These are phyloP conservation scores for Sebastes vulpes DNA, from an alignment of 2,797 vertebrate genomes.

Conservation along the genomic window DNA sequence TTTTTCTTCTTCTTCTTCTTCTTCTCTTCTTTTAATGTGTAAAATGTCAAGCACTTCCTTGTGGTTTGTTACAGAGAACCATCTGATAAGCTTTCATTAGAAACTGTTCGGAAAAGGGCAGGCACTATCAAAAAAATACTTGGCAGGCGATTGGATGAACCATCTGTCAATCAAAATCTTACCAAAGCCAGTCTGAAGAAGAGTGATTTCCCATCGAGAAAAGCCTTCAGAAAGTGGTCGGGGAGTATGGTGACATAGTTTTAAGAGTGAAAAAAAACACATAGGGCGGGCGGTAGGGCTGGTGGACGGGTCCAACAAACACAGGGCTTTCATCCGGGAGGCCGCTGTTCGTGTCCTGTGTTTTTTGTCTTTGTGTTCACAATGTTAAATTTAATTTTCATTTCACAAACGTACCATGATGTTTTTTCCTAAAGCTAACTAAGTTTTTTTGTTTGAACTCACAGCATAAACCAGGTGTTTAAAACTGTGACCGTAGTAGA, in stretches of 20 bases:
- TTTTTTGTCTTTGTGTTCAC: too few relatives aligned
- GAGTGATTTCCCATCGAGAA: background rate
- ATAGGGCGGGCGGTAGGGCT: too few relatives aligned
- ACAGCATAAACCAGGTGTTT: too few relatives aligned
- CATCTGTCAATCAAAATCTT: background rate
- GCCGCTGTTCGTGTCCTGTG: too few relatives aligned
- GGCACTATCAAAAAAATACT: background rate
- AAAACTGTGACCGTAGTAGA: too few relatives aligned
- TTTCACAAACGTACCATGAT: too few relatives aligned
- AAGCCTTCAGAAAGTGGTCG: background rate
- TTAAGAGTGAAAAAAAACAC: background rate
- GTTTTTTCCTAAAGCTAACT: too few relatives aligned
- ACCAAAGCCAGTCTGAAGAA: background rate
- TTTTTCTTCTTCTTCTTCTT: background rate
- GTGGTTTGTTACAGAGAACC: background rate
- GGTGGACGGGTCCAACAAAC: too few relatives aligned
- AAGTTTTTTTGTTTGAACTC: too few relatives aligned
- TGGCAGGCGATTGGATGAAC: background rate
- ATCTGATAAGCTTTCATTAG: background rate
- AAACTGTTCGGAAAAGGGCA: background rate
- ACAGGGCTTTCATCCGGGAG: too few relatives aligned
- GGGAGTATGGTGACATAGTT: too few relatives aligned
- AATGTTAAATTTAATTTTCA: too few relatives aligned
- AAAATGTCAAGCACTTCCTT: background rate
- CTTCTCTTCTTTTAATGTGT: background rate